Conservation (phyloP, 2,113 vertebrate species). For the Pseudopodoces humilis region DNA sequence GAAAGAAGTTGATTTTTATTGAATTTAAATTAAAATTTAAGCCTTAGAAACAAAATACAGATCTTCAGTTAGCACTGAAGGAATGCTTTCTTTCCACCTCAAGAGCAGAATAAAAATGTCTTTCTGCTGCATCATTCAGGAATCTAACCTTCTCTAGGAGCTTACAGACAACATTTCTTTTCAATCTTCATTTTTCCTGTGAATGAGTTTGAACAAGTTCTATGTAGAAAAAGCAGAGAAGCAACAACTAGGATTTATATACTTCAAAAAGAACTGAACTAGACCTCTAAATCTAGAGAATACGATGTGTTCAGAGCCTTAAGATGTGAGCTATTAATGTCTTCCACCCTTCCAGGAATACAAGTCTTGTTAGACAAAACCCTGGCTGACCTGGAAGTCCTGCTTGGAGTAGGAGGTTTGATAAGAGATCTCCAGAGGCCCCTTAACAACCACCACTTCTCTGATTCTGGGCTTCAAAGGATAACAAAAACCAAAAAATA, state of each 20-base stretch:
- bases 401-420: background rate
- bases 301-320: background rate
- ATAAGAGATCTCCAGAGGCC: background rate
- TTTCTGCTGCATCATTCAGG: background rate
- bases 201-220: background rate
- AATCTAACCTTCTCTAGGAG: background rate
- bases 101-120: background rate
- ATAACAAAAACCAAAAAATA: background rate
- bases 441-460: background rate
- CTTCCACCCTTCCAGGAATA: background rate
- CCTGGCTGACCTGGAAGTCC: background rate
- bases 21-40: conserved; percentile 55
- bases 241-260: background rate
- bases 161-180: background rate
- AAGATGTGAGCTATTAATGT: accelerated
- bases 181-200: background rate
- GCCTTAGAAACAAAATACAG: conserved; percentile 9
- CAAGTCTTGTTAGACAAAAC: background rate
- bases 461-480: background rate
- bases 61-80: background rate
- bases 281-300: background rate
- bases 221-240: background rate
- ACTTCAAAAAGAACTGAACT: background rate
- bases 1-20: conserved; percentile 54
- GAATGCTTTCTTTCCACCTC: background rate